A percentile compares a stretch with the other conserved stretches of the same genome.
Conservation (phyloP, 1,140 invertebrate species). For the Magallana ariakensis region DNA sequence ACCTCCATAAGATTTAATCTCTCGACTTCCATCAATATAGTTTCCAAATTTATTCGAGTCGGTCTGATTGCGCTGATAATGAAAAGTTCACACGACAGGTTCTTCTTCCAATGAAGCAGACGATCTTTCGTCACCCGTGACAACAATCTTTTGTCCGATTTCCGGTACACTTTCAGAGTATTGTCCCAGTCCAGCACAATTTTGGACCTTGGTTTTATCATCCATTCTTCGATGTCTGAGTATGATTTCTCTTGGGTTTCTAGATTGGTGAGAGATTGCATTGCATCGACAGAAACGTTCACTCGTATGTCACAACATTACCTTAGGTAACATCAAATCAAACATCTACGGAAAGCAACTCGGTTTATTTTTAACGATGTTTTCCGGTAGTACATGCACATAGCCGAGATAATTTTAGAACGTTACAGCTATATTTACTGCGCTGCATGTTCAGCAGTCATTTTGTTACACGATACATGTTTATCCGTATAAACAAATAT, state of each 20-base stretch:
- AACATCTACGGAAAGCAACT: no score
- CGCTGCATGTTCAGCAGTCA: no score
- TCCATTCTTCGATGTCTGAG: constrained; percentile 21
- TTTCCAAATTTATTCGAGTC: constrained; percentile 57
- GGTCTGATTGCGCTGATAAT: constrained; percentile 63
- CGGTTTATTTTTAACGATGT: no score
- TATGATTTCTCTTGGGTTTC: neutral
- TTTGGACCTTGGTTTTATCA: neutral
- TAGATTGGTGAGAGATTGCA: neutral
- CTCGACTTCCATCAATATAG: constrained; percentile 58
- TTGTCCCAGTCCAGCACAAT: constrained; percentile 65
- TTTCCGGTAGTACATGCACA: no score
- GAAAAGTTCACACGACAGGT: constrained; percentile 53
- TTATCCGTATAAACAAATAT: no score
- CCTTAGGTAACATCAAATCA: neutral
- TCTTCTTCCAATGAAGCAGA: constrained; percentile 46
- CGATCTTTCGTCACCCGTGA: constrained; percentile 38
- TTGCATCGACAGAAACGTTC: neutral
- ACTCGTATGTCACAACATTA: neutral
- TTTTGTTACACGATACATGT: no score
- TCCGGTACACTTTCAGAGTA: constrained; percentile 56
- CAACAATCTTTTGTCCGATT: constrained; percentile 26
- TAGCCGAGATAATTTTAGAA: no score
- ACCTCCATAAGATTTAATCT: constrained; percentile 52
- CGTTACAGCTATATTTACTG: no score